These are phyloP conservation scores for Megalurothrips usitatus DNA, from an alignment of 2,888 invertebrate species.

Conservation along the genomic window DNA sequence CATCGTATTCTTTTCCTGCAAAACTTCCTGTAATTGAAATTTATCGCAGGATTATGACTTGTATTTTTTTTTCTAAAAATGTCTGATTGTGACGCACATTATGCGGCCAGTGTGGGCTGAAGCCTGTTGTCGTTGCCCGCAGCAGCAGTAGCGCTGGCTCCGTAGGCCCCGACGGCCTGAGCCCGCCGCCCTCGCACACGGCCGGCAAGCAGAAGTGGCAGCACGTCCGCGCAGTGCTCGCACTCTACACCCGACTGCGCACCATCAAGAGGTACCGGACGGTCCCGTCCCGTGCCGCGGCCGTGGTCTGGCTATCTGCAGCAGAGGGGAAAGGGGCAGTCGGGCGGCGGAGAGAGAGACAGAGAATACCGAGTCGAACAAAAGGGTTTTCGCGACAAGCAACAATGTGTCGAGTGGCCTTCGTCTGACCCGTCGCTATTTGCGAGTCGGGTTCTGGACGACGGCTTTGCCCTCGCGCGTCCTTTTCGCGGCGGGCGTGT, in stretches of 20 bases:
- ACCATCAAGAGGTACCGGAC: constrained; percentile 75
- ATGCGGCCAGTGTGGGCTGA: too few species aligned
- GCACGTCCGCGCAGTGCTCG: constrained; percentile 82
- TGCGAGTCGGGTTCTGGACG: too few species aligned
- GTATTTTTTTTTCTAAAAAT: neutral
- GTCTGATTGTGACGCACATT: too few species aligned
- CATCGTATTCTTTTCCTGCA: neutral
- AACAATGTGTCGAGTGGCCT: too few species aligned
- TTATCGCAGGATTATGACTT: neutral
- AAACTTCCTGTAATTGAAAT: neutral
- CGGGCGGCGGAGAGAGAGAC: neutral
- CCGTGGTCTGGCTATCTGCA: too few species aligned
- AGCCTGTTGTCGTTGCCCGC: constrained; percentile 39
- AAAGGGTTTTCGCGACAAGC: neutral
- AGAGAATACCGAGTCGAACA: constrained; percentile 26
- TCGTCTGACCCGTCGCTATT: too few species aligned
- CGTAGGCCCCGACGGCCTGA: neutral
- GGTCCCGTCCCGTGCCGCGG: neutral
- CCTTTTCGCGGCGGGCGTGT: too few species aligned
- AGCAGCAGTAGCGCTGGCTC: constrained; percentile 42
- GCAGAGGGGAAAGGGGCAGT: neutral
- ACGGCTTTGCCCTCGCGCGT: too few species aligned
- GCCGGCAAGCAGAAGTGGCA: constrained; percentile 69
- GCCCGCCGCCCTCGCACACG: constrained; percentile 43
- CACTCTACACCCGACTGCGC: constrained; percentile 82